Evolutionary conservation across 1,140 invertebrate genomes (phyloP).

Genomic region (Atopsyche davidsoni): DNA sequence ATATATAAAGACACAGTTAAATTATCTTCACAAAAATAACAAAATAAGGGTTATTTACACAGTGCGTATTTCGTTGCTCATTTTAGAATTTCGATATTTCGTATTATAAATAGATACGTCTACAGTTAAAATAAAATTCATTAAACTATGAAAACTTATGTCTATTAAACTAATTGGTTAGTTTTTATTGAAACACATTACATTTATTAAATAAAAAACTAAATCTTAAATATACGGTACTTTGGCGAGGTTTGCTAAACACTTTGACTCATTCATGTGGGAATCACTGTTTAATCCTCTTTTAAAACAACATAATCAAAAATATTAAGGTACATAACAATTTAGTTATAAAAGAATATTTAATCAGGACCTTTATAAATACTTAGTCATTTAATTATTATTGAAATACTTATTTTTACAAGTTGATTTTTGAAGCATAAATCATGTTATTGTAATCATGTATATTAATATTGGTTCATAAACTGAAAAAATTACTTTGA

Average conservation of each 20-base stretch:
- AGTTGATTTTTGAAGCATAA: no score
- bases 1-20: background rate
- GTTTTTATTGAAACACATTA: conserved; percentile 23
- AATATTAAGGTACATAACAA: no score
- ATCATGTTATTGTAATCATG: no score
- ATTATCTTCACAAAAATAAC: conserved; percentile 16
- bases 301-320: no score
- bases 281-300: no score
- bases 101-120: conserved; percentile 11
- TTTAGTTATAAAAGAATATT: no score
- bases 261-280: conserved; percentile 21
- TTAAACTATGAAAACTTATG: conserved; percentile 10
- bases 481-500: background rate
- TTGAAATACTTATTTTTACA: no score
- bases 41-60: conserved; percentile 28
- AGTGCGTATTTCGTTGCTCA: conserved; percentile 24
- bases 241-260: conserved; percentile 27
- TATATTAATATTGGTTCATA: no score
- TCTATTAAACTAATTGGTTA: conserved; percentile 27
- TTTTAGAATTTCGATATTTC: conserved; percentile 4
- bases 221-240: conserved; percentile 21
- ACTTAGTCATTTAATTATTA: no score
- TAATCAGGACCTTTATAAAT: no score
- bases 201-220: conserved; percentile 14
- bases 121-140: conserved; percentile 5